These are phyloP conservation scores for Athripsodes cinereus DNA, from an alignment of 2,888 invertebrate genomes.

Conservation along the genomic window DNA sequence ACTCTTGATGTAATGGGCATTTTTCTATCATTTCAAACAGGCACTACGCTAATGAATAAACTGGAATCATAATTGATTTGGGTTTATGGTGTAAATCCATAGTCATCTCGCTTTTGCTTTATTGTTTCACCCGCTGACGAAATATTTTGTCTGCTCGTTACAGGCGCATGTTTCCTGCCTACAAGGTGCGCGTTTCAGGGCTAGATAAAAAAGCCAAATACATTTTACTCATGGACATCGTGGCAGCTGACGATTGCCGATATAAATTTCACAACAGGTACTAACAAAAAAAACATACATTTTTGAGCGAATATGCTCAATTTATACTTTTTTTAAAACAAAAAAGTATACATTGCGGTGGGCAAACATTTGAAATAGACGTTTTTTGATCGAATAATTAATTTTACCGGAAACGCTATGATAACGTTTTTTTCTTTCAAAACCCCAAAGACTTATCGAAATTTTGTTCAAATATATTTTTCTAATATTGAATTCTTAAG, in stretches of 20 bases:
- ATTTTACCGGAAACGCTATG: no score
- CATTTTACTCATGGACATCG: slow-evolving; percentile 95
- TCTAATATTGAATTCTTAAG: no score
- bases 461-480: no score
- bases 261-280: slow-evolving; percentile 94
- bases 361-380: slow-evolving; percentile 15
- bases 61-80: not conserved
- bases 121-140: slow-evolving; percentile 12
- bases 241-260: slow-evolving; percentile 93
- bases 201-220: slow-evolving; percentile 97
- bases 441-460: not conserved
- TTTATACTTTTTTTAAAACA: not conserved
- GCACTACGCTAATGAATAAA: not conserved
- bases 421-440: not conserved
- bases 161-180: slow-evolving; percentile 98
- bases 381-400: not conserved
- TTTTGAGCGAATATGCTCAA: no score
- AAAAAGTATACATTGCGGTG: slow-evolving; percentile 9
- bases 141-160: slow-evolving; percentile 44
- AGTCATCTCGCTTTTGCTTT: not conserved
- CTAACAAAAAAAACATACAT: slow-evolving; percentile 28
- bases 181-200: slow-evolving; percentile 93
- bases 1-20: not conserved
- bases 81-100: not conserved
- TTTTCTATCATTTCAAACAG: not conserved